Percentiles rank a stretch among this genome's conserved stretches.
These are phyloP conservation scores for Prionailurus bengalensis DNA, from an alignment of 2,113 vertebrate genomes.

Conservation along the genomic window DNA sequence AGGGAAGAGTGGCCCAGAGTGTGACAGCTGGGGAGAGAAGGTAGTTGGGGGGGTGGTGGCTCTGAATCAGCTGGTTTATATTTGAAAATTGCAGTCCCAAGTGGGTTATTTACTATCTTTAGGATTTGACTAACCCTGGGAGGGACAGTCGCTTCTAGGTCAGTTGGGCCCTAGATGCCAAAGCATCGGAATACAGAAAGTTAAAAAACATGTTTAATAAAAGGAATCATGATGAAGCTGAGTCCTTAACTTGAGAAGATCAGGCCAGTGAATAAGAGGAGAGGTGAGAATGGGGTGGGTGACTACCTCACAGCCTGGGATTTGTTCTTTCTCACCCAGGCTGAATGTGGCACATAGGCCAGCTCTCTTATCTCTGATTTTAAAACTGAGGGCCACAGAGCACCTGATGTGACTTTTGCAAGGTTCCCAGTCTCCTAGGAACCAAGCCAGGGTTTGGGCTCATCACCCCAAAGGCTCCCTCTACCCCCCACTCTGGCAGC, in stretches of 20 bases:
- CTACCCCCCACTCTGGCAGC: no score
- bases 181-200: background rate
- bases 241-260: background rate
- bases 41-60: no score
- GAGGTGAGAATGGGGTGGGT: background rate
- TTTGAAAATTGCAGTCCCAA: no score
- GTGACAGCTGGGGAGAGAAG: no score
- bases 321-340: background rate
- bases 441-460: background rate
- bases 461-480: background rate
- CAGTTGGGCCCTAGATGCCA: background rate
- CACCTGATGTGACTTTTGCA: background rate
- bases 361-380: background rate
- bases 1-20: no score
- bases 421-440: background rate
- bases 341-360: background rate
- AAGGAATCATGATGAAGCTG: background rate
- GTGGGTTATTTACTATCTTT: no score
- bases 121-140: background rate
- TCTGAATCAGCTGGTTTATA: no score
- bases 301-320: background rate
- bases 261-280: background rate
- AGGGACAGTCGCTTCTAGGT: background rate
- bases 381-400: background rate
- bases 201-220: background rate